Evolutionary conservation across 1,140 invertebrate genomes (phyloP), one percentile per base, ranked within the genome.

Genomic region (Achroia grisella): DNA sequence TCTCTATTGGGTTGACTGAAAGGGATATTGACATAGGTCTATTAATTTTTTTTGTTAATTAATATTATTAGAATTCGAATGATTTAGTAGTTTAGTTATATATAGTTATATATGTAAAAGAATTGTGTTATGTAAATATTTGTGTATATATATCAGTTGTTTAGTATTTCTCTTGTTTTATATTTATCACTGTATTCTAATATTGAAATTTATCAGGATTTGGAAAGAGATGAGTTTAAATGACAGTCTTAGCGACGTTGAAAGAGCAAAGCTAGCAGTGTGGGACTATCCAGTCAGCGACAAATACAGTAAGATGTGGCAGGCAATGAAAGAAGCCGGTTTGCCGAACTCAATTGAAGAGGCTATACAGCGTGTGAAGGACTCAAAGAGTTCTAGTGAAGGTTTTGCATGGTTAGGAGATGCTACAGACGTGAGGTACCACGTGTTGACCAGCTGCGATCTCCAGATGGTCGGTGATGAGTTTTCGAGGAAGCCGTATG

Each of bases 221-320:
- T 99, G 97, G 97, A 98, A 98, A 72, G 94, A 98, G 51, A 97
- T 99, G 93, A 97, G 95, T 27, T 83, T 99, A 8, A 97, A 98
- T 64, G 97, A 98, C 74, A 96, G 93, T 44, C 77, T 98, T 10
- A 91, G 90, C 8, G 94, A 96, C 30, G 89, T 96, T 0, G 96
- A 98, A 70, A 86, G 97, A 37, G 94, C 97, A 0, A 96, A 98
- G 76, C 75, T 99, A 9, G 97, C 97, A 0, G 97, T 99, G 0
- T 99, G 97, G 97, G 97, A 99, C 77, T 99, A 99, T 82, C 98
- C 98, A 0, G 96, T 98, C 0, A 97, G 95, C 61, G 97, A 99
- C 77, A 99, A 98, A 65, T 99, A 97, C 78, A 98, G 96, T 0
- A 99, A 99, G 80, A 98, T 99, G 91, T 98, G 97, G 93, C 94